Evolutionary conservation across 2,888 invertebrate genomes (phyloP), one percentile per base, ranked within the genome.

Genomic region (Ephialtes manifestator): DNA sequence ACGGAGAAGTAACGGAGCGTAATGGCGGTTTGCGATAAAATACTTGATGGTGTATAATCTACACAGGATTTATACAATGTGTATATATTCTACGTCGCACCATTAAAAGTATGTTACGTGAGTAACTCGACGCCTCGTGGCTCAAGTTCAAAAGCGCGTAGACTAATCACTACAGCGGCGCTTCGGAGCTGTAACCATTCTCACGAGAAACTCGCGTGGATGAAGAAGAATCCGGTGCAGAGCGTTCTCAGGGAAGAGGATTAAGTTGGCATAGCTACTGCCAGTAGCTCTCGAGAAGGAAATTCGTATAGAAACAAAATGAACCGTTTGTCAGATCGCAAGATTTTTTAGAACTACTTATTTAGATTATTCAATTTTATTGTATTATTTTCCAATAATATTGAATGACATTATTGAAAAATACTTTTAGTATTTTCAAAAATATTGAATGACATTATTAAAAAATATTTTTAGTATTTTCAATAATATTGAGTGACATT

Each of bases 181-280:
- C 70, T 60, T 58, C 51, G 24, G 58, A 48, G 35, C 76, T 51
- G 82, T 85, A 86, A 86, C 85, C 81, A 85, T 86, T 83, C 87
- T 86, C 86, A 87, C 84, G 85, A 79, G 76, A 81, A 58, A 60
- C 71, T 43, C 58, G 60, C 58, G 48, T 58, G 48, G 72, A 82
- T 53, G 68, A 35, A 75, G 77, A 84, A 70, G 80, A 87, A 87
- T 90, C 87, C 85, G 87, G 87, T 91, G 91, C 84, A 89, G 89
- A 90, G 90, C 89, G 90, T 91, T 92, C 92, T 91, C 92, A 92
- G 86, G 91, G 90, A 91, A 92, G 91, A 87, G 80, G 70, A 85
- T 80, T 68, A 75, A 39, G 58, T 70, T 70, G 60, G 63, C 79
- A 68, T 15, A 51, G 43, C 24, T 48, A 71, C 71, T 18, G 80